Evolutionary conservation across 2,797 vertebrate species (phyloP).

Genomic region (Neostethus bicornis): DNA sequence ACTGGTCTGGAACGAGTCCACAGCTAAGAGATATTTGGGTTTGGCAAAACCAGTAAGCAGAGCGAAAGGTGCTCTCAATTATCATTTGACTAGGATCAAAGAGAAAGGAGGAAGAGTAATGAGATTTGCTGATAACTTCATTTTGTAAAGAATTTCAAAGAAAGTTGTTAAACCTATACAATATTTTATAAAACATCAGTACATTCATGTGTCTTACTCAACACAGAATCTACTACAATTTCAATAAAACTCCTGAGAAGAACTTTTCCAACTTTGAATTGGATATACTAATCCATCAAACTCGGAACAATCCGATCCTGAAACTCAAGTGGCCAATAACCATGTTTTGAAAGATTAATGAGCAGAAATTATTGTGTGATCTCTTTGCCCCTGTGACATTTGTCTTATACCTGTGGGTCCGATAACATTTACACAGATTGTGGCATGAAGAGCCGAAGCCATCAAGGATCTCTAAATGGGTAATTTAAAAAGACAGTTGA

Average conservation of each 20-base stretch:
- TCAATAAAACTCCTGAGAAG: not conserved
- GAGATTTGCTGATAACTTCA: no score
- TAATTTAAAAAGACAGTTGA: constrained; percentile 7
- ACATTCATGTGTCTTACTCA: no score
- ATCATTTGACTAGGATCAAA: no score
- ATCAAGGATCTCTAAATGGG: constrained; percentile 19
- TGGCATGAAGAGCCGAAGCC: constrained; percentile 16
- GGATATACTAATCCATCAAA: constrained; percentile 7
- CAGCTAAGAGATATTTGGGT: no score
- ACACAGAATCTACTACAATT: not conserved
- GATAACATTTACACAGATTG: constrained; percentile 19
- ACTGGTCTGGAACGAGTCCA: no score
- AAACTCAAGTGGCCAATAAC: constrained; percentile 13
- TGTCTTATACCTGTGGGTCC: constrained; percentile 22
- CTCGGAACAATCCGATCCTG: constrained; percentile 4
- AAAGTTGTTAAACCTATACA: no score
- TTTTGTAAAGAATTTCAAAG: no score
- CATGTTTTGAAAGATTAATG: constrained; percentile 41
- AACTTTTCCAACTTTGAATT: constrained; percentile 2
- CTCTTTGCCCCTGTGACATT: constrained; percentile 40
- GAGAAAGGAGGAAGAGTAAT: no score
- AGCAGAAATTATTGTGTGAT: constrained; percentile 18
- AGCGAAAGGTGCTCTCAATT: no score
- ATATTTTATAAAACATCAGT: no score
- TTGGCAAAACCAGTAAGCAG: no score